A percentile compares a stretch with the other conserved stretches of the same genome.
Conservation (phyloP, 2,113 vertebrate species). For the Rhinichthys klamathensis region DNA sequence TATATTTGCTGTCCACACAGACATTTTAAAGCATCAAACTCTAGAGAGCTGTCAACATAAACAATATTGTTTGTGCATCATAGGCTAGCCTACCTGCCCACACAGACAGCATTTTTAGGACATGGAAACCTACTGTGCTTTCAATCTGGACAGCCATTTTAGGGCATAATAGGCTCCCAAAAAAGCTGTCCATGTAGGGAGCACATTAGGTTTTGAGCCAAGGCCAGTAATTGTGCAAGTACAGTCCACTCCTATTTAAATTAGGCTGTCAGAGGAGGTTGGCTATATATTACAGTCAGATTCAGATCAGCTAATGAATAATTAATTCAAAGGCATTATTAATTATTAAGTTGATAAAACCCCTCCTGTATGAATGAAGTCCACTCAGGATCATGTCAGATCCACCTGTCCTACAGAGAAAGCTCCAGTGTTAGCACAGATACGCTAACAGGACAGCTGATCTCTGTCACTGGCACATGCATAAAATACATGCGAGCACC, state of each 20-base stretch:
- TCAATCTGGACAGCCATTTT: neutral
- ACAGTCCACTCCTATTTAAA: neutral
- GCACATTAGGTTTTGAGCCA: neutral
- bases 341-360: neutral
- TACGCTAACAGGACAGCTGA: slow-evolving; percentile 43
- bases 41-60: neutral
- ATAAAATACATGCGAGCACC: neutral
- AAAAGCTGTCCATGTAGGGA: neutral
- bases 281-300: neutral
- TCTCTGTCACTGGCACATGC: neutral
- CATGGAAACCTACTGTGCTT: neutral
- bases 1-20: neutral
- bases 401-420: slow-evolving; percentile 45
- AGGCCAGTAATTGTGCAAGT: slow-evolving; percentile 3
- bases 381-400: slow-evolving; percentile 13
- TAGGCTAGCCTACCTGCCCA: neutral
- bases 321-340: neutral
- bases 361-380: neutral
- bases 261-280: neutral
- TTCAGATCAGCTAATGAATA: neutral
- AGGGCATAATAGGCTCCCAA: neutral
- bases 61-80: neutral
- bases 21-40: neutral
- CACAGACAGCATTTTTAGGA: neutral
- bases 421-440: slow-evolving; percentile 5